Evolutionary conservation across 2,113 vertebrate species (phyloP).

Genomic region (Ciconia boyciana): DNA sequence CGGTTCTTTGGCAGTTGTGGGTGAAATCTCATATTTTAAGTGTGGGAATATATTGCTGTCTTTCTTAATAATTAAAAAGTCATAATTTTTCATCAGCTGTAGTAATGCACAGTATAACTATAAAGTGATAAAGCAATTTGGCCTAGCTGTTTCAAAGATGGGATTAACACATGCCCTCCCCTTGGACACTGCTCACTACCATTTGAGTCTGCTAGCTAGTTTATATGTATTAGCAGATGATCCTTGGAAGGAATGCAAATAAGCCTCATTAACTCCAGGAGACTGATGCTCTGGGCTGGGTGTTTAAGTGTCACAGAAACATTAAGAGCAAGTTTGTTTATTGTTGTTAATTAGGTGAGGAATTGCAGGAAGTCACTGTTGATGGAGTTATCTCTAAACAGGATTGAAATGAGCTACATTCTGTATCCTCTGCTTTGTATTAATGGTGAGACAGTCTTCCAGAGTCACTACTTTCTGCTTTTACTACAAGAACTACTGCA

Average conservation of each 20-base stretch:
- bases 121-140: not conserved
- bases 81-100: not conserved
- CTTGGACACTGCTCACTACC: not conserved
- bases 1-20: not conserved
- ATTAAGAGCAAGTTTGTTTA: not conserved
- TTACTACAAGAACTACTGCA: not conserved
- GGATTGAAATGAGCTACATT: not conserved
- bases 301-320: not conserved
- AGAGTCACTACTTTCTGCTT: not conserved
- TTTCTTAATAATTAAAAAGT: not conserved
- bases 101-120: not conserved
- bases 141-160: not conserved
- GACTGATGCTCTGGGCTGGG: not conserved
- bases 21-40: not conserved
- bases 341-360: slow-evolving; percentile 22
- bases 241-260: slow-evolving; percentile 24
- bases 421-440: not conserved
- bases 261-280: slow-evolving; percentile 24
- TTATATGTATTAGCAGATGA: not conserved
- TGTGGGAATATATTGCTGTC: not conserved
- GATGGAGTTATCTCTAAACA: not conserved
- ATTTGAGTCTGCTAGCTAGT: not conserved
- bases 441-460: not conserved
- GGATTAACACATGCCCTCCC: not conserved
- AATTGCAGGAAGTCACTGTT: not conserved